Conservation (phyloP, 2,888 invertebrate species). For the Brenthis ino region DNA sequence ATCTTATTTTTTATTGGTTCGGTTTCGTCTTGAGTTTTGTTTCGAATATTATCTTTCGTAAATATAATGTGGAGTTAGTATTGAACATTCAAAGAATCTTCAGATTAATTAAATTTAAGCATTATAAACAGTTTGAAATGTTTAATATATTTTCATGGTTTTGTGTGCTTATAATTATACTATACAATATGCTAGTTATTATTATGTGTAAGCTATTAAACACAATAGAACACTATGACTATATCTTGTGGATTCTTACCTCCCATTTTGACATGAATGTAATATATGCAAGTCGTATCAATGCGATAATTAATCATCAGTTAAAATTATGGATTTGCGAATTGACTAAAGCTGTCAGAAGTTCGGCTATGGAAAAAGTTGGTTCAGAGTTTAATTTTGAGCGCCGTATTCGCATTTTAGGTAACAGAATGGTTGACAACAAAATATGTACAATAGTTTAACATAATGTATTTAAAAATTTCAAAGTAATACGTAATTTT, state of each 20-base stretch:
- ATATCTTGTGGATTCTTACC: not conserved
- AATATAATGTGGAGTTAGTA: constrained; percentile 2
- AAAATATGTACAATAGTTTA: no score
- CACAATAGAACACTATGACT: no score
- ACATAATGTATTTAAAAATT: no score
- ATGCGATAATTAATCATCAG: constrained; percentile 2
- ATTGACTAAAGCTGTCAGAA: not conserved
- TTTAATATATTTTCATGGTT: constrained; percentile 13
- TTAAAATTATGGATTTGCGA: constrained; percentile 20
- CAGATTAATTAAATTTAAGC: not conserved
- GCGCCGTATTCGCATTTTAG: no score
- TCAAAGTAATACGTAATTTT: no score
- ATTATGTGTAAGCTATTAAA: no score
- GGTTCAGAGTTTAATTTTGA: no score
- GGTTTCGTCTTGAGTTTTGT: constrained; percentile 8
- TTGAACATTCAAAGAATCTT: constrained; percentile 15
- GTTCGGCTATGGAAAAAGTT: not conserved
- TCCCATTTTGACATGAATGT: not conserved
- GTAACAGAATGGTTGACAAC: no score
- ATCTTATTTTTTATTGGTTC: not conserved
- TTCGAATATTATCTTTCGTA: not conserved
- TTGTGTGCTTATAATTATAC: not conserved
- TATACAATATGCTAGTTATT: not conserved
- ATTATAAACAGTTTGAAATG: not conserved
- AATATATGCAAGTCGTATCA: constrained; percentile 4